These are phyloP conservation scores for Mylabris phalerata DNA, from an alignment of 1,140 invertebrate genomes.

Conservation along the genomic window DNA sequence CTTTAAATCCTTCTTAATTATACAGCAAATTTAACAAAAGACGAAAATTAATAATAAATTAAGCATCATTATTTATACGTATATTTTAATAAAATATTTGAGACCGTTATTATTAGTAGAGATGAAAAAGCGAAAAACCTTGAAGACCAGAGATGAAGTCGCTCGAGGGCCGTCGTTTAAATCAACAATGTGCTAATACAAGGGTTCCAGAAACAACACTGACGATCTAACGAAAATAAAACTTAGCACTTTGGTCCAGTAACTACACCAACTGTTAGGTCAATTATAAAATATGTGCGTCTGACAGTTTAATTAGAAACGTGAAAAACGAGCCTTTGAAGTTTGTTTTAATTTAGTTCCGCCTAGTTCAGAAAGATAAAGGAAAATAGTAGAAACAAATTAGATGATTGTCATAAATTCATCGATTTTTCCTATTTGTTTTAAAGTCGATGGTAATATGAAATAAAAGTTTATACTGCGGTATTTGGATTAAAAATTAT, in stretches of 20 bases:
- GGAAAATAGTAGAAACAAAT: too few relatives aligned
- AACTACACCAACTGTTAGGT: conserved; percentile 15
- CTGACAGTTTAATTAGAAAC: conserved; percentile 33
- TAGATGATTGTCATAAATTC: too few relatives aligned
- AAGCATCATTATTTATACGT: too few relatives aligned
- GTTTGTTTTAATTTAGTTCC: conserved; percentile 28
- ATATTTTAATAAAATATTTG: too few relatives aligned
- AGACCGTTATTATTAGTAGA: too few relatives aligned
- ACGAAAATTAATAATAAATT: too few relatives aligned
- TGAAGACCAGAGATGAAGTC: not conserved
- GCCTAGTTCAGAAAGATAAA: not conserved
- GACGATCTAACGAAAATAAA: conserved; percentile 20
- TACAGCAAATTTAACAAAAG: too few relatives aligned
- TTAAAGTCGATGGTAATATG: too few relatives aligned
- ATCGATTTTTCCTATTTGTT: too few relatives aligned
- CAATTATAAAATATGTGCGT: conserved; percentile 30
- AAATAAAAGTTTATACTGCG: too few relatives aligned
- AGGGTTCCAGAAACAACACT: conserved; percentile 22
- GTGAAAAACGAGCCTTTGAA: conserved; percentile 31
- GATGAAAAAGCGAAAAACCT: conserved; percentile 7
- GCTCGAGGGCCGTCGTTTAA: conserved; percentile 9
- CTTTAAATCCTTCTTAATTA: too few relatives aligned
- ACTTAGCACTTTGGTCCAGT: conserved; percentile 14
- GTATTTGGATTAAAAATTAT: too few relatives aligned
- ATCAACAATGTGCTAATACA: conserved; percentile 18